A percentile compares a stretch with the other conserved stretches of the same genome.
phyloP scores from a whole-genome alignment of 2,113 vertebrate species.

The Aythya baeri region DNA sequence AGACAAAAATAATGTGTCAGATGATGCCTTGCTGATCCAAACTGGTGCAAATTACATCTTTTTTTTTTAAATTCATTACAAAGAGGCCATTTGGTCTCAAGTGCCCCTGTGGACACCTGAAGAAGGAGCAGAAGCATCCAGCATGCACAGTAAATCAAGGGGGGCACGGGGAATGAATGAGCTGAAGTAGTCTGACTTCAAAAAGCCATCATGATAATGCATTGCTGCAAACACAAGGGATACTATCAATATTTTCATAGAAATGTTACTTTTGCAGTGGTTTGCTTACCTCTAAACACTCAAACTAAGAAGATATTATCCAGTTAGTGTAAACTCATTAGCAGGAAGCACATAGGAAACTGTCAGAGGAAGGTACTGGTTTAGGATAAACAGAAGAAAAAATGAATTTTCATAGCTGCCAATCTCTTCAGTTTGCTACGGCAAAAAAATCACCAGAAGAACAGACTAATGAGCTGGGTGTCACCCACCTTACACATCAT shows the following conservation, averaged over 20 bases:
- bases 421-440: neutral
- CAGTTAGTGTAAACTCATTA: neutral
- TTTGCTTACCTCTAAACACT: neutral
- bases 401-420: neutral
- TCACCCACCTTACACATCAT: neutral
- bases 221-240: neutral
- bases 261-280: neutral
- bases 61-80: accelerated
- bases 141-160: neutral
- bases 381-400: neutral
- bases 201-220: neutral
- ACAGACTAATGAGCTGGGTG: neutral
- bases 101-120: neutral
- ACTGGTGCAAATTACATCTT: neutral
- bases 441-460: neutral
- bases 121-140: neutral
- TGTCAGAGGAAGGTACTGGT: neutral
- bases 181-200: neutral
- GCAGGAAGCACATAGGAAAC: neutral
- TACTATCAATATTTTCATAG: neutral
- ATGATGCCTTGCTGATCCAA: neutral
- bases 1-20: neutral
- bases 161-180: neutral
- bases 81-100: accelerated
- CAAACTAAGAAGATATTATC: neutral